Percentiles rank a stretch among this genome's conserved stretches.
Evolutionary conservation across 2,113 vertebrate genomes (phyloP).

Genomic region (Redunca redunca): DNA sequence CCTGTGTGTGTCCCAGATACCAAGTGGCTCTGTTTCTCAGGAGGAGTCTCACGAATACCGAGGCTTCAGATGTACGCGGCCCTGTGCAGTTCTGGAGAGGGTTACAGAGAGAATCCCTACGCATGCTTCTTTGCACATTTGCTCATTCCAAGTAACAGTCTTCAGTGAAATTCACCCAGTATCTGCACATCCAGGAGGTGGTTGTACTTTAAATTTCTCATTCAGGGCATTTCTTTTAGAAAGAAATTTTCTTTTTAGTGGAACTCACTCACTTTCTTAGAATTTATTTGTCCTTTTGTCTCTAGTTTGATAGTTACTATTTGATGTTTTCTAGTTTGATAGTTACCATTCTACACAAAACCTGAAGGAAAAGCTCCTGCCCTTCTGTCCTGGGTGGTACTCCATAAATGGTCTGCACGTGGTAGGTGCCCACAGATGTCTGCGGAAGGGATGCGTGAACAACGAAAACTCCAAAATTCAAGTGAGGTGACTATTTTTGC

Average conservation of each 20-base stretch:
- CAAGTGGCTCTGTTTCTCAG: no score
- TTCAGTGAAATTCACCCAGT: background rate
- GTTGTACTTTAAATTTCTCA: background rate
- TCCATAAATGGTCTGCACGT: no score
- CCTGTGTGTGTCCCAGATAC: no score
- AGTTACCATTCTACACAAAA: background rate
- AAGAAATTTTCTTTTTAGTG: background rate
- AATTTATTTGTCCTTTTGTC: background rate
- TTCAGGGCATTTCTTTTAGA: background rate
- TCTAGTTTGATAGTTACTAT: background rate
- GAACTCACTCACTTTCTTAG: background rate
- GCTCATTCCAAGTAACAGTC: background rate
- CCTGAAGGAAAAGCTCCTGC: background rate
- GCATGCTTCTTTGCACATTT: accelerated
- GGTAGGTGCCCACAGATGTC: background rate
- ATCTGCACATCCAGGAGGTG: background rate
- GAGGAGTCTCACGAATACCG: background rate
- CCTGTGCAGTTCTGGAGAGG: no score
- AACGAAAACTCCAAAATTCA: background rate
- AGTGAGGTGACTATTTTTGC: background rate
- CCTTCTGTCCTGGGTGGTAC: accelerated
- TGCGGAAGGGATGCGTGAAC: background rate
- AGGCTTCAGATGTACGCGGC: accelerated
- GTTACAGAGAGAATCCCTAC: background rate
- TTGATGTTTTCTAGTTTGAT: no score